Base-by-base conservation (phyloP, 2,113 vertebrate species). In the Melospiza georgiana region DNA sequence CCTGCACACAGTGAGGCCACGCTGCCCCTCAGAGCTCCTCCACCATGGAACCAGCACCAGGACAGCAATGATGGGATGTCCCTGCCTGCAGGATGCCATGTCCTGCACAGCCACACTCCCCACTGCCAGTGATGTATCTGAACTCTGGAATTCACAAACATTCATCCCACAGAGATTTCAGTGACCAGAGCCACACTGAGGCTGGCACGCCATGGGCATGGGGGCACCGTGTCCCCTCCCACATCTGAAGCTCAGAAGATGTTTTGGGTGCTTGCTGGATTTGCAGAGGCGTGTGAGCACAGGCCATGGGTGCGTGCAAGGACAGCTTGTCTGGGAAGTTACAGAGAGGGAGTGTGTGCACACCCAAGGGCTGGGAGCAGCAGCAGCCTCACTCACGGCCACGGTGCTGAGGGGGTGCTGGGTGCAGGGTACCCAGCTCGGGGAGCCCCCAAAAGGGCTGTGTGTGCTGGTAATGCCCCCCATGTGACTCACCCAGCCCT, bases 241-340 rank as follows among this genome's bases (percentile, higher is more conserved):
- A n/a, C 28, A 68, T 31, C 10, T 37, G 48, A 55, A 62, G 67
- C 63, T 54, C 63, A 55, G 44, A 76, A 44, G 27, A 37, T 14
- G 49, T 33, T 83, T 43, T 2, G 5, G 31, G 52, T 22, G 43
- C 62, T 30, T 10, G 1, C 27, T 4, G 6, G 31, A 27, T 30
- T 37, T 61, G 63, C 49, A 55, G 74, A 69, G 21, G 12, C 0
- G 0, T 4, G 19, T 2, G 19, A 72, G 67, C 0, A 0, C 37
- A 27, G 59, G 68, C 7, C 10, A 3, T 6, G 10, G 57, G n/a
- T 6, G 17, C 58, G 28, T 5, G 4, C 14, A 23, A 66, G 74
- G 73, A 51, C 1, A 6, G 13, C 54, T 80, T 23, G 17, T 55
- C 24, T 0, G 1, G 54, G 35, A 76, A 76, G 15, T 28, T 61